Percentiles rank a stretch among this genome's conserved stretches.
Conservation (phyloP, 2,797 vertebrate genomes). For the Thripadectes ignobilis region DNA sequence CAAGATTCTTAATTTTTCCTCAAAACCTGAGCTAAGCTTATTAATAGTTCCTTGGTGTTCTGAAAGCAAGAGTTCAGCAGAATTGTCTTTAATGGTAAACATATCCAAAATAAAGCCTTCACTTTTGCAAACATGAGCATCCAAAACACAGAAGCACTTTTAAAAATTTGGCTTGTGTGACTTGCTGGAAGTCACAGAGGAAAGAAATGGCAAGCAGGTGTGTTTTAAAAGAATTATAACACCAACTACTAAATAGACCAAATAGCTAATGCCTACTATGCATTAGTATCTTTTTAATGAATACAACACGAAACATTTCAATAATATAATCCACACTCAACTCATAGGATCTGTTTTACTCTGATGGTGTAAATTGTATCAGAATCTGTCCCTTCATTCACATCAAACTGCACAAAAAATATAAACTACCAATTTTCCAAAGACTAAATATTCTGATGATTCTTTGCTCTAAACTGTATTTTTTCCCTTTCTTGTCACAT, state of each 20-base stretch:
- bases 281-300: not conserved
- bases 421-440: constrained; percentile 53
- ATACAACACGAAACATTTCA: not conserved
- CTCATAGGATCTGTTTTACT: not conserved
- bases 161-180: not conserved
- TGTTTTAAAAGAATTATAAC: not conserved
- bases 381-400: constrained; percentile 41
- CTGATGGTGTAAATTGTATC: constrained; percentile 21
- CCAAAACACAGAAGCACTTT: not conserved
- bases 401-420: constrained; percentile 51
- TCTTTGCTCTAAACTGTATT: constrained; percentile 54
- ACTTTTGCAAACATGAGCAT: not conserved
- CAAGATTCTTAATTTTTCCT: not conserved
- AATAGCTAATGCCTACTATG: not conserved
- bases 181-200: not conserved
- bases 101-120: not conserved
- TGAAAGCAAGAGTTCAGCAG: not conserved
- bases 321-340: not conserved
- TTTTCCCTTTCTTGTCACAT: constrained; percentile 57
- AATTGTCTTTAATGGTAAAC: not conserved
- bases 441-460: constrained; percentile 64
- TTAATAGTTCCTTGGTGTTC: not conserved
- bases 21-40: not conserved
- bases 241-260: not conserved
- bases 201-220: not conserved